These are phyloP conservation scores for Gadopsis marmoratus DNA, from an alignment of 2,797 vertebrate species.

Conservation along the genomic window DNA sequence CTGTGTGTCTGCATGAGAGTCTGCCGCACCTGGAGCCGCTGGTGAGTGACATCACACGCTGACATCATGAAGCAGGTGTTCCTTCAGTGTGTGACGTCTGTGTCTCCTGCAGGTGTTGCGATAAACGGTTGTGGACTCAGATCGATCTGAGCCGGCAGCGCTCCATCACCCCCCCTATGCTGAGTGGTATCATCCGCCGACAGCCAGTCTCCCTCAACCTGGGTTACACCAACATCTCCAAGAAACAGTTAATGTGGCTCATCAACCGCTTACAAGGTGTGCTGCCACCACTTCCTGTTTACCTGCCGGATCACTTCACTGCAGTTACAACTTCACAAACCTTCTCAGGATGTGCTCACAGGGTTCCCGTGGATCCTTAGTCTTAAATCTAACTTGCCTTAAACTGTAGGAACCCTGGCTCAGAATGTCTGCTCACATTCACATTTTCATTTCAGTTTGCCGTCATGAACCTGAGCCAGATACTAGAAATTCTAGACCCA, in stretches of 20 bases:
- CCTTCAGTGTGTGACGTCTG: no score
- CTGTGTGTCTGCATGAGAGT: constrained; percentile 95
- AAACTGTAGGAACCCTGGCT: no score
- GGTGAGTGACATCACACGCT: constrained; percentile 81
- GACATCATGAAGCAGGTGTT: neutral
- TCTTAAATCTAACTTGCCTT: no score
- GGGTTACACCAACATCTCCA: constrained; percentile 94
- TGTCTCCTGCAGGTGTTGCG: constrained; percentile 88
- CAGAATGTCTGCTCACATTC: no score
- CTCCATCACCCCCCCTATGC: constrained; percentile 93
- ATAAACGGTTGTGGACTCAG: constrained; percentile 91
- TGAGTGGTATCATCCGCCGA: constrained; percentile 93
- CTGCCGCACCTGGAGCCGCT: constrained; percentile 94
- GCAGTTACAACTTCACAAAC: no score
- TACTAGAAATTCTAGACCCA: no score
- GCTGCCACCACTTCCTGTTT: neutral
- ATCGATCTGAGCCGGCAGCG: constrained; percentile 92
- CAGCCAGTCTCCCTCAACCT: constrained; percentile 92
- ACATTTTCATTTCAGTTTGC: no score
- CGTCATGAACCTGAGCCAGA: no score
- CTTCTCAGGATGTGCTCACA: no score
- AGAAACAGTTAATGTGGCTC: constrained; percentile 96
- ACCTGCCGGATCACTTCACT: neutral
- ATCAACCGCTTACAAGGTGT: constrained; percentile 92
- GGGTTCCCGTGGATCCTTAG: no score